These are phyloP conservation scores for Apogon hyalosoma DNA, from an alignment of 2,797 vertebrate genomes.

Conservation along the genomic window DNA sequence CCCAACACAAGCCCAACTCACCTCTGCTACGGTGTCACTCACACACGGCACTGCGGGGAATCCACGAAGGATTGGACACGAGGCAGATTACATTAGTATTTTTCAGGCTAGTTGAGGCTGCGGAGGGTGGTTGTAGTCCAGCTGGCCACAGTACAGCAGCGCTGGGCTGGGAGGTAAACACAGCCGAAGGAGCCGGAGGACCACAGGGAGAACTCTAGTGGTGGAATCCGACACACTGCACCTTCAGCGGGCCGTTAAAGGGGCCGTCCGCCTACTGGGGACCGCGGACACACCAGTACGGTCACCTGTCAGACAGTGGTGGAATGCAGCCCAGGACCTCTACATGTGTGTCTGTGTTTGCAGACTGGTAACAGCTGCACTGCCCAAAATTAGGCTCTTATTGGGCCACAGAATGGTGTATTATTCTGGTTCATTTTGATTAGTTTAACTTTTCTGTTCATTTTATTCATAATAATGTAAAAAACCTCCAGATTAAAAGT, in stretches of 20 bases:
- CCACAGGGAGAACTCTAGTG: constrained; percentile 71
- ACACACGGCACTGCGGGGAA: constrained; percentile 64
- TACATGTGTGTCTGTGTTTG: no score
- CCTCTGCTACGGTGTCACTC: constrained; percentile 71
- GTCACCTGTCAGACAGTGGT: no score
- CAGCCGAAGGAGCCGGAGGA: constrained; percentile 33
- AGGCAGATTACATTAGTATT: constrained; percentile 78
- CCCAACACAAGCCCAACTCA: constrained; percentile 51
- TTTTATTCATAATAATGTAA: no score
- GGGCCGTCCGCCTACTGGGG: neutral
- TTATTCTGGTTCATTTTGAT: no score
- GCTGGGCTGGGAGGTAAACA: constrained; percentile 76
- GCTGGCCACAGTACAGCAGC: constrained; percentile 68
- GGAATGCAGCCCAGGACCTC: no score
- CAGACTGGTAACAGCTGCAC: no score
- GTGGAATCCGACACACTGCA: constrained; percentile 51
- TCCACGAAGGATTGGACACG: constrained; percentile 59
- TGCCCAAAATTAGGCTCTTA: no score
- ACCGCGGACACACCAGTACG: no score
- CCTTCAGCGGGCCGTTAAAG: constrained; percentile 3
- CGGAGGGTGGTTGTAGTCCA: constrained; percentile 61
- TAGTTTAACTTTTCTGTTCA: no score
- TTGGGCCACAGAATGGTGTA: no score
- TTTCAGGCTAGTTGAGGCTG: constrained; percentile 51
- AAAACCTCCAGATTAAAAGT: no score